phyloP scores from a whole-genome alignment of 2,113 vertebrate species.

The Deroptyus accipitrinus region DNA sequence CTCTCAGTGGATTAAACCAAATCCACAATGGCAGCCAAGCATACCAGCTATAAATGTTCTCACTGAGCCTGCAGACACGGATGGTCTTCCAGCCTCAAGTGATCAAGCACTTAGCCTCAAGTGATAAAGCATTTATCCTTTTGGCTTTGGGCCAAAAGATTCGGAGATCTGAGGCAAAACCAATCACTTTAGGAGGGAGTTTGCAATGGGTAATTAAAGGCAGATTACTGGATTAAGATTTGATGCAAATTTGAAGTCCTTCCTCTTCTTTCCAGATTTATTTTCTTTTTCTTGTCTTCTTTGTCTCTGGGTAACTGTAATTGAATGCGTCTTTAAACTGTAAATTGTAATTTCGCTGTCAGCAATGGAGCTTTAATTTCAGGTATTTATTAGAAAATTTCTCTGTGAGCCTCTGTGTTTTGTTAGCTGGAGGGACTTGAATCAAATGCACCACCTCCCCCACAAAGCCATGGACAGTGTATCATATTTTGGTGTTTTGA shows the following conservation, averaged over 20 bases:
- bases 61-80: constrained; percentile 20
- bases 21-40: constrained; percentile 59
- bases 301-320: constrained; percentile 62
- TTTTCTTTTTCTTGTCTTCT: constrained; percentile 32
- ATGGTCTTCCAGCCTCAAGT: constrained; percentile 41
- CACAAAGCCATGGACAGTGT: neutral
- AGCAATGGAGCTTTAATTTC: constrained; percentile 62
- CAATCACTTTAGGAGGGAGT: constrained; percentile 54
- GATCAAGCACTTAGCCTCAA: constrained; percentile 64
- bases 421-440: constrained; percentile 46
- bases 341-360: constrained; percentile 73
- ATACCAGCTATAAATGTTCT: constrained; percentile 16
- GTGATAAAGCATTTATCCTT: constrained; percentile 67
- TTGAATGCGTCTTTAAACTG: constrained; percentile 57
- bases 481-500: neutral
- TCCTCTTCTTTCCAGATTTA: constrained; percentile 54
- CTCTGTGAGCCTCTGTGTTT: constrained; percentile 28
- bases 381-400: constrained; percentile 66
- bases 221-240: constrained; percentile 71
- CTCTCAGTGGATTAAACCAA: constrained; percentile 42
- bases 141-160: constrained; percentile 56
- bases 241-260: constrained; percentile 55
- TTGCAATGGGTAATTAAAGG: constrained; percentile 63
- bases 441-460: neutral
- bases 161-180: constrained; percentile 64